These are phyloP conservation scores for Sphecodes monilicornis DNA, from an alignment of 2,888 invertebrate species.

Conservation along the genomic window DNA sequence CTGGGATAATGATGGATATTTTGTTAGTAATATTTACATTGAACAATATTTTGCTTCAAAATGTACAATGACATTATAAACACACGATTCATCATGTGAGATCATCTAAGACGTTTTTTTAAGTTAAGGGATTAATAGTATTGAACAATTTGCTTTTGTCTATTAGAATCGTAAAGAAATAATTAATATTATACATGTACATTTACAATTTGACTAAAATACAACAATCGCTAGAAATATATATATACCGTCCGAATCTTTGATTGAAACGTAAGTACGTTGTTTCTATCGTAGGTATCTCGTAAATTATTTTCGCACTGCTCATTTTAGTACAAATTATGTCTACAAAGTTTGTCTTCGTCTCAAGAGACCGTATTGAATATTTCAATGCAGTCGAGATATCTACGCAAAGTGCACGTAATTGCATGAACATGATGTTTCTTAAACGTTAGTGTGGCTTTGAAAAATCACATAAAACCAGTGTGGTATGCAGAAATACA, in stretches of 20 bases:
- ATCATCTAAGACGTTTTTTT: too few species aligned
- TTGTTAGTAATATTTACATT: not conserved
- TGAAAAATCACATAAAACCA: not conserved
- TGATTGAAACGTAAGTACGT: not conserved
- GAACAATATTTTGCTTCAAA: not conserved
- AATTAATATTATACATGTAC: too few species aligned
- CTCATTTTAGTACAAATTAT: not conserved
- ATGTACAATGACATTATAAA: not conserved
- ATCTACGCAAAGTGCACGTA: constrained; percentile 1
- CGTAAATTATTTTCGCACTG: not conserved
- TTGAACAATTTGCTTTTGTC: not conserved
- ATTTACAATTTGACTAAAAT: too few species aligned
- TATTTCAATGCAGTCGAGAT: constrained; percentile 17
- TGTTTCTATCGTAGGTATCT: constrained; percentile 13
- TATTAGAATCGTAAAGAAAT: too few species aligned
- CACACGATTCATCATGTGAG: too few species aligned
- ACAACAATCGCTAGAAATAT: not conserved
- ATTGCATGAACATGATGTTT: constrained; percentile 22
- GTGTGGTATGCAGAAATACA: not conserved
- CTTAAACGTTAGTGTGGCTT: not conserved
- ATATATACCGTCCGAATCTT: not conserved
- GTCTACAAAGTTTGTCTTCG: not conserved
- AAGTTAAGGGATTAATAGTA: not conserved
- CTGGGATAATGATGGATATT: too few species aligned
- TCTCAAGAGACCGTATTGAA: not conserved